Evolutionary conservation across 2,113 vertebrate genomes (phyloP).

Genomic region (Argyrosomus japonicus): DNA sequence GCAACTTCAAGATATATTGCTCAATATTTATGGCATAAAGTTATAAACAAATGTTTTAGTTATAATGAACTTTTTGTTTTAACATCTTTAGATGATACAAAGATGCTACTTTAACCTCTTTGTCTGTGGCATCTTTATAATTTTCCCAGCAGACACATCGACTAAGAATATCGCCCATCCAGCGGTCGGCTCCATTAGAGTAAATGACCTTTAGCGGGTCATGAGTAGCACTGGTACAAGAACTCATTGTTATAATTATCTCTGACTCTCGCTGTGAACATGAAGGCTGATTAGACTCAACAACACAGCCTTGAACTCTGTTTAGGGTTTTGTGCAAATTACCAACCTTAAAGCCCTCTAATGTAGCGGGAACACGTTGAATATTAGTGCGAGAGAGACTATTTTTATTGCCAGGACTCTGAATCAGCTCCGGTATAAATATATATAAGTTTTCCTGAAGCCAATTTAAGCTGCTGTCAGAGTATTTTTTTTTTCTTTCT

Average conservation of each 20-base stretch:
- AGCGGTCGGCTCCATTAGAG: constrained; percentile 16
- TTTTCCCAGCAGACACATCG: not conserved
- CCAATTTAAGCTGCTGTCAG: constrained; percentile 27
- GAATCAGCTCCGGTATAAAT: not conserved
- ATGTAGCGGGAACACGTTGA: constrained; percentile 1
- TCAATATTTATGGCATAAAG: not conserved
- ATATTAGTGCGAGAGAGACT: not conserved
- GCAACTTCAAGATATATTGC: not conserved
- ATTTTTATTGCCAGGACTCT: constrained; percentile 16
- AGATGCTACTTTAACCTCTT: not conserved
- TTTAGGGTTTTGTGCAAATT: constrained; percentile 51
- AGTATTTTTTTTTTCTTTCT: not conserved
- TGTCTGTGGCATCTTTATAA: not conserved
- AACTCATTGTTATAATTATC: constrained; percentile 52
- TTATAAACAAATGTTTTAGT: no score
- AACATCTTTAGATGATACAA: not conserved
- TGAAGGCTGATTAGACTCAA: constrained; percentile 54
- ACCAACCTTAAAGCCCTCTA: constrained; percentile 35
- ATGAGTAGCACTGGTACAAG: constrained; percentile 20
- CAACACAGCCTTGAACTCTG: constrained; percentile 35
- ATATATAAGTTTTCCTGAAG: constrained; percentile 22
- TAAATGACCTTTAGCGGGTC: constrained; percentile 42
- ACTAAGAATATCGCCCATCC: not conserved
- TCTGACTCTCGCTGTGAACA: constrained; percentile 42
- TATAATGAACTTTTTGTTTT: no score